Base-by-base conservation (phyloP, 1,140 invertebrate genomes). In the Zaprionus camerounensis region DNA sequence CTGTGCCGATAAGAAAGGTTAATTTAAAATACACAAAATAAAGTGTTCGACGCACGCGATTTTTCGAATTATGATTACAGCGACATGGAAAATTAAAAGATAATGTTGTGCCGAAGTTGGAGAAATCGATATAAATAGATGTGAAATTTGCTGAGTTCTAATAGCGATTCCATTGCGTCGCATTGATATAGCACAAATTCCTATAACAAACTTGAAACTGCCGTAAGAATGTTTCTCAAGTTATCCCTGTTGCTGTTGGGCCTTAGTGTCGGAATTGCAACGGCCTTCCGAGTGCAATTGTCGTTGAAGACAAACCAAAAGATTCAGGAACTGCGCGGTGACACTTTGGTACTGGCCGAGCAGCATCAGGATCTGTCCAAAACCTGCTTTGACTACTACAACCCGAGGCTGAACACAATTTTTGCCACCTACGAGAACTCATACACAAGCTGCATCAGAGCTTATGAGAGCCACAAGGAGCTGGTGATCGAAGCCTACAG, bases 51-150 rank as follows among this genome's bases (percentile, higher is more conserved):
- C n/a, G 12, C 17, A 22, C 46, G 7, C 2, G 53, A 58, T 58
- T 20, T 49, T 46, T 57, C 53, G 3, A 34, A 65, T 57, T 58
- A 64, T 34, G 28, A 57, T 57, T 9, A 65, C 56, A 44, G 12
- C 24, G 22, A 51, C 53, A 63, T 13, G 31, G 6, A 22, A 71
- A 71, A 76, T 76, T 71, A 76, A 71, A 76, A 59, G 59, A 76
- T 65, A 76, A 64, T 26, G 5, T 26, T 36, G 22, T 56, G 31
- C 22, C 7, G 9, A n/a, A 31, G 13, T 26, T 4, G n/a, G 22
- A 12, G 13, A 13, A 31, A 41, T 28, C 26, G n/a, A 41, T 74
- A 74, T 74, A 74, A 74, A 74, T 74, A 69, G 34, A 36, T 51
- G 20, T 5, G 17, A 26, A 15, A 57, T 41, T 24, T 13, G 41